phyloP scores from a whole-genome alignment of 2,113 vertebrate genomes.

The Tetraodon nigroviridis region DNA sequence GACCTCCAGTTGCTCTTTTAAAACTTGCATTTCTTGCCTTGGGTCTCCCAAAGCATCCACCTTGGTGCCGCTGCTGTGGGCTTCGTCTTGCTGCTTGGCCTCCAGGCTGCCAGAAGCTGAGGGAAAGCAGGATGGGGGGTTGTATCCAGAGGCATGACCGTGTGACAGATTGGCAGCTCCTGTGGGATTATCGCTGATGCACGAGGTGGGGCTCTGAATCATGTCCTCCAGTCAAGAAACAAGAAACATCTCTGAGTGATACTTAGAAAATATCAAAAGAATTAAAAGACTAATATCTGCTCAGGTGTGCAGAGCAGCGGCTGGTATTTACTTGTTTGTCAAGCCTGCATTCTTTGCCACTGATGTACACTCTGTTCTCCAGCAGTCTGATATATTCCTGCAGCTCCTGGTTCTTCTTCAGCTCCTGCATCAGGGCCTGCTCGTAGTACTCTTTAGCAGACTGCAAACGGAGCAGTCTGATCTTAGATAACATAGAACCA shows the following conservation, averaged over 20 bases:
- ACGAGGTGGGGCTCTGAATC: conserved; percentile 1
- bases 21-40: conserved; percentile 59
- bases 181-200: conserved; percentile 11
- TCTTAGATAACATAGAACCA: not conserved
- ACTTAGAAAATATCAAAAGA: not conserved
- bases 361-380: conserved; percentile 61
- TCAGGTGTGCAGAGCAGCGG: not conserved
- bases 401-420: conserved; percentile 78
- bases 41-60: conserved; percentile 15
- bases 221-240: conserved; percentile 36
- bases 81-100: conserved; percentile 14
- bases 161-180: conserved; percentile 13
- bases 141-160: conserved; percentile 8
- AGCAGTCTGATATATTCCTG: conserved; percentile 73
- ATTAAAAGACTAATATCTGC: not conserved
- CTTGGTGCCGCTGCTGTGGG: conserved; percentile 6
- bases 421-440: conserved; percentile 74
- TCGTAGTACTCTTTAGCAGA: conserved; percentile 78
- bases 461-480: conserved; percentile 47
- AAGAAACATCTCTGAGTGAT: conserved; percentile 2
- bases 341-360: conserved; percentile 41
- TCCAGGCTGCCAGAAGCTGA: conserved; percentile 8
- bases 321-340: conserved; percentile 49
- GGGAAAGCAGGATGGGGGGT: conserved; percentile 12
- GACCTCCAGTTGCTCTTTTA: conserved; percentile 72